Conservation (phyloP, 23 tunicate genomes). For the Ciona savignyi region DNA sequence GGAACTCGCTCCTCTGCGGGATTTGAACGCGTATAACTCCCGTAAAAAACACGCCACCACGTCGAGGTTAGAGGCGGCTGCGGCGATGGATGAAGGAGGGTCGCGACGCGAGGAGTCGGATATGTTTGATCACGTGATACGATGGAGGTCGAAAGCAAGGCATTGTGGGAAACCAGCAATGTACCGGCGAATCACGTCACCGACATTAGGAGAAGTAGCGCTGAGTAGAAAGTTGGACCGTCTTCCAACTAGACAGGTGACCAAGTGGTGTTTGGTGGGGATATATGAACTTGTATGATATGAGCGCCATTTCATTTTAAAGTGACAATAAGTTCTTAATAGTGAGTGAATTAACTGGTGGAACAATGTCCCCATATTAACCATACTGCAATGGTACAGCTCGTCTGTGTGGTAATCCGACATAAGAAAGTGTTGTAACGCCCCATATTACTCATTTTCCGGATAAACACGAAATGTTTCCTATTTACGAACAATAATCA, state of each 20-base stretch:
- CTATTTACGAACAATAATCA: too few species aligned
- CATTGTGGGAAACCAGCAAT: constrained; percentile 76
- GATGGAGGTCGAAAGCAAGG: constrained; percentile 59
- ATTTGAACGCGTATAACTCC: background rate
- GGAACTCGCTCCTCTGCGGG: background rate
- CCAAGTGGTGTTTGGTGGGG: too few species aligned
- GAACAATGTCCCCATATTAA: too few species aligned
- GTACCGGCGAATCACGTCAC: constrained; percentile 66
- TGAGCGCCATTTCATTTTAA: too few species aligned
- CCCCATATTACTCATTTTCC: too few species aligned
- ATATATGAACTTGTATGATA: too few species aligned
- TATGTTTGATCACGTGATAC: constrained; percentile 40
- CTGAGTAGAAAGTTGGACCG: constrained; percentile 57
- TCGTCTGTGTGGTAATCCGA: too few species aligned
- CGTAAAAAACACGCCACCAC: background rate
- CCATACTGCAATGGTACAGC: too few species aligned
- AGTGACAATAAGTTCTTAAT: too few species aligned
- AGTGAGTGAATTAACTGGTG: too few species aligned
- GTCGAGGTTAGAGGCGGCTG: background rate
- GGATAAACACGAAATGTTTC: too few species aligned
- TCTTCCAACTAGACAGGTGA: constrained; percentile 77
- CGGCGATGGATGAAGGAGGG: background rate
- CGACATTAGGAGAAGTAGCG: constrained; percentile 85
- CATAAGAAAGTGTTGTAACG: too few species aligned
- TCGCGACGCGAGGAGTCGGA: background rate